Conservation (phyloP, 2,113 vertebrate species). For the Hirundichthys speculiger region DNA sequence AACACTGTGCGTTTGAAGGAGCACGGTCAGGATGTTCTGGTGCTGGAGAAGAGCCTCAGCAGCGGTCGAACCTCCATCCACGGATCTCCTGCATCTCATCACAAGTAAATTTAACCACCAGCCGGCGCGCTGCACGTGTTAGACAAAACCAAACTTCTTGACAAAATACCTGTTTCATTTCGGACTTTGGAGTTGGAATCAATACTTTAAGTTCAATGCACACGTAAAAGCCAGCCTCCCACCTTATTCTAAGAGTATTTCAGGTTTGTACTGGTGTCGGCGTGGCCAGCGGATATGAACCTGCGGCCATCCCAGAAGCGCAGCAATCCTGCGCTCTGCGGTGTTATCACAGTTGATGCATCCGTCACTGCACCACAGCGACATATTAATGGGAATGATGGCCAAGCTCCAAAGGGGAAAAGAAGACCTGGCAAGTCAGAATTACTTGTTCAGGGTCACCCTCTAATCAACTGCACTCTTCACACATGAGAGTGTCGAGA, state of each 20-base stretch:
- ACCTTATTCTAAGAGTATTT: no score
- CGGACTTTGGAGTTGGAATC: no score
- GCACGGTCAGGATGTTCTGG: slow-evolving; percentile 96
- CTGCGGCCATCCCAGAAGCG: slow-evolving; percentile 2
- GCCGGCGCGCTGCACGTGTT: neutral
- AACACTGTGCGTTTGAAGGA: slow-evolving; percentile 99
- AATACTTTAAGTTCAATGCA: no score
- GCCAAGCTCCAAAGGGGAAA: slow-evolving; percentile 36
- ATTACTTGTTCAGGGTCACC: slow-evolving; percentile 59
- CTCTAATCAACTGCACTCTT: slow-evolving; percentile 69
- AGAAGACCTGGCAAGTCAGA: slow-evolving; percentile 62
- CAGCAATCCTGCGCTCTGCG: slow-evolving; percentile 17
- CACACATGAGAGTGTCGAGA: slow-evolving; percentile 59
- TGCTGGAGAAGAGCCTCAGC: slow-evolving; percentile 93
- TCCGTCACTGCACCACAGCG: slow-evolving; percentile 50
- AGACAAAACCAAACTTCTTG: neutral
- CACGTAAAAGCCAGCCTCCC: neutral
- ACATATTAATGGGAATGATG: slow-evolving; percentile 72
- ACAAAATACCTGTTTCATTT: no score
- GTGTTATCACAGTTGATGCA: slow-evolving; percentile 53
- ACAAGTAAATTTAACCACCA: slow-evolving; percentile 86
- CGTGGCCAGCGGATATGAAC: slow-evolving; percentile 16
- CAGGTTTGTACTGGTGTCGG: neutral
- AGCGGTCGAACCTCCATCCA: slow-evolving; percentile 85
- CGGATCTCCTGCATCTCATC: slow-evolving; percentile 87